Conservation (phyloP, 37 sponge, comb jelly and placozoan species). For the Axinella damicornis region DNA sequence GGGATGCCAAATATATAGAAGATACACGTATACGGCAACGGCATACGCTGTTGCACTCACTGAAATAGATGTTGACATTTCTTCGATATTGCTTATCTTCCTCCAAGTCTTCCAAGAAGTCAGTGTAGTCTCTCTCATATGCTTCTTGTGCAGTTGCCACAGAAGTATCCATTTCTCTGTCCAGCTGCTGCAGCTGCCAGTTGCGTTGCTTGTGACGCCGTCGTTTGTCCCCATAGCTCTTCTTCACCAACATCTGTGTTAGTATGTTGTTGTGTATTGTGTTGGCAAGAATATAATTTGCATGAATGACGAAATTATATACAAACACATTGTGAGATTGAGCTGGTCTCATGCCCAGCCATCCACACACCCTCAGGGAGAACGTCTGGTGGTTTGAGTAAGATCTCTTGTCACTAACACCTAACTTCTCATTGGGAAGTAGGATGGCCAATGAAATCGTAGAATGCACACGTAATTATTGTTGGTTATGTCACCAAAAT, state of each 20-base stretch:
- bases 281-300: neutral
- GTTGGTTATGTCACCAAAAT: too few species aligned
- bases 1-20: too few species aligned
- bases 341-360: too few species aligned
- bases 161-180: constrained; percentile 47
- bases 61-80: constrained; percentile 89
- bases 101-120: constrained; percentile 94
- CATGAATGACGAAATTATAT: too few species aligned
- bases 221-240: constrained; percentile 88
- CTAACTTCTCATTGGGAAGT: too few species aligned
- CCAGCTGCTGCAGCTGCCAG: constrained; percentile 89
- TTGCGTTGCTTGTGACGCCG: constrained; percentile 83
- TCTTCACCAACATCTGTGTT: constrained; percentile 89
- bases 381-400: too few species aligned
- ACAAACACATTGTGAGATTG: too few species aligned
- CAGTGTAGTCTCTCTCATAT: constrained; percentile 74
- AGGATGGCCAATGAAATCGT: too few species aligned
- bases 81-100: constrained; percentile 80
- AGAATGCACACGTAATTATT: too few species aligned
- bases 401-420: too few species aligned
- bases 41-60: constrained; percentile 54
- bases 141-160: constrained; percentile 25
- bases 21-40: too few species aligned
- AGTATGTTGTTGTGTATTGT: neutral
- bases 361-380: too few species aligned